Base-by-base conservation (phyloP, 2,797 vertebrate genomes). In the Dermochelys coriacea region DNA sequence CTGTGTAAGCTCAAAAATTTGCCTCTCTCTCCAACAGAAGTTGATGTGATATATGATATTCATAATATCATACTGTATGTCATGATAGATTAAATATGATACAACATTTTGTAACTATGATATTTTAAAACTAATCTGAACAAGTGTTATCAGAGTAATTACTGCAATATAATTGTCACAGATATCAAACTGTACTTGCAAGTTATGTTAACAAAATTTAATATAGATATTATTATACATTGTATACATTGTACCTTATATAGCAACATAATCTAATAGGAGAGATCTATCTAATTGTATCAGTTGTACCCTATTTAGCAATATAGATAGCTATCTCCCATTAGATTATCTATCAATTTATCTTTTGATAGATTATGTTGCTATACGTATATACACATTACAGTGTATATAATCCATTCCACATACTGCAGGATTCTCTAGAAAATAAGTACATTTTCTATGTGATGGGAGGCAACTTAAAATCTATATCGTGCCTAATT, bases 331-430 rank as follows among this genome's bases (percentile, higher is more conserved):
- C 31, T 31, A 31, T 59, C 18, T 52, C 51, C 51, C 51, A 52
- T 52, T 52, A 19, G 51, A 52, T 52, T 52, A 52, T 52, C 51
- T 59, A 59, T 59, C 25, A 27, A 29, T 59, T 7, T 59, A 31
- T 59, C 27, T 31, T 11, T 59, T 29, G 11, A 59, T 31, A 59
- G 14, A 59, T 6, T 29, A 31, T 83, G 8, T 52, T 79, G 7
- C 25, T 34, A 21, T 90, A 5, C 6, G 21, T 31, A 4, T 0
- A 25, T 0, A 1, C 2, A 55, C 9, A 23, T 25, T 64, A 16
- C 34, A 64, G 29, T 3, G 6, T 34, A 64, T 29, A 59, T 27
- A 5, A 27, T 59, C 64, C 59, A 34, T n/a, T 31, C 34, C 23
- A 64, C 59, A 31, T 64, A 64, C 31, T 11, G 49, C 2, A 57